Conservation (phyloP, 1,140 invertebrate species). For the Lysiphlebus fabarum region DNA sequence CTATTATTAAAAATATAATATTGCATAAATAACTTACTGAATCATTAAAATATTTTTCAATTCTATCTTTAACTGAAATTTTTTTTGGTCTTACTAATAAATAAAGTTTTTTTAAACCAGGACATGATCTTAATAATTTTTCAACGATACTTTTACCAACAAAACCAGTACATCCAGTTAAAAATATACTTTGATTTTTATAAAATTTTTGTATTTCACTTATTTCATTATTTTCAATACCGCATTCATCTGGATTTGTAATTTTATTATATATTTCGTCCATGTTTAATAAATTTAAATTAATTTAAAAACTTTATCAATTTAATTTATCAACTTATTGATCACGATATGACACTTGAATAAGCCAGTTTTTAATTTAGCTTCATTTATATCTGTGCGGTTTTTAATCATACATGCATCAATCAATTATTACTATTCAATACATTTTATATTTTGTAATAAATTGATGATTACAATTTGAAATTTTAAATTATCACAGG, state of each 20-base stretch:
- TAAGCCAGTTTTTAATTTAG: no score
- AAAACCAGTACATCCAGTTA: slow-evolving; percentile 55
- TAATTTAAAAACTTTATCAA: no score
- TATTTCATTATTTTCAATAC: slow-evolving; percentile 10
- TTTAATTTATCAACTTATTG: no score
- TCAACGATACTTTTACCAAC: slow-evolving; percentile 64
- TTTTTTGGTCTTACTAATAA: slow-evolving; percentile 59
- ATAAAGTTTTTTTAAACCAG: slow-evolving; percentile 58
- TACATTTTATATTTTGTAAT: no score
- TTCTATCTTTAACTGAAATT: slow-evolving; percentile 43
- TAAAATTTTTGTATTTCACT: slow-evolving; percentile 37
- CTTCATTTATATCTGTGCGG: no score
- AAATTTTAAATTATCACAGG: no score
- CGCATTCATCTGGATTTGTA: slow-evolving; percentile 29
- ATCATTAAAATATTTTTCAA: slow-evolving; percentile 39
- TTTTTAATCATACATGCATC: no score
- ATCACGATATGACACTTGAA: no score
- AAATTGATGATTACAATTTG: no score
- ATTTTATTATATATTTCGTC: slow-evolving; percentile 35
- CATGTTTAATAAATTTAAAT: no score
- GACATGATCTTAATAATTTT: slow-evolving; percentile 62
- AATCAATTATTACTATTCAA: no score
- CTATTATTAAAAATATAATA: background rate
- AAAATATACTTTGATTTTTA: slow-evolving; percentile 29
- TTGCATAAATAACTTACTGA: slow-evolving; percentile 31